Conservation (phyloP, 2,888 invertebrate genomes). For the Epinotia demarniana region DNA sequence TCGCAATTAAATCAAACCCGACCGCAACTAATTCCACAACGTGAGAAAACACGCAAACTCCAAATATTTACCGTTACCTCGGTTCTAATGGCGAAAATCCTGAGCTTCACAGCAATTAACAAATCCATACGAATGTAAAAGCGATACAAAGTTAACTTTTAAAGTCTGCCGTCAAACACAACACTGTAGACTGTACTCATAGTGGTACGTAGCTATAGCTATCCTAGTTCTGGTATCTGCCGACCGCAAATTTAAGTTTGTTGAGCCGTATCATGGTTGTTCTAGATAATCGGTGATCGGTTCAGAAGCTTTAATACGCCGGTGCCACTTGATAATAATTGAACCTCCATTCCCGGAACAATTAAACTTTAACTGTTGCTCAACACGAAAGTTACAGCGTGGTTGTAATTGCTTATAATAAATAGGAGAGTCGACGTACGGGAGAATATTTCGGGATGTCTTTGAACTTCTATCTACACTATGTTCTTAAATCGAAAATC, state of each 20-base stretch:
- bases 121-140: constrained; percentile 23
- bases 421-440: constrained; percentile 17
- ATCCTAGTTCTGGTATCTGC: neutral
- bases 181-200: neutral
- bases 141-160: constrained; percentile 13
- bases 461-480: constrained; percentile 23
- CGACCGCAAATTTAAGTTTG: constrained; percentile 14
- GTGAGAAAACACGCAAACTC: constrained; percentile 70
- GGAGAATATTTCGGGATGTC: constrained; percentile 9
- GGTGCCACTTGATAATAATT: constrained; percentile 67
- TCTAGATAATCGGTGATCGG: constrained; percentile 70
- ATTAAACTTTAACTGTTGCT: constrained; percentile 55
- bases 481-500: neutral
- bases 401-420: constrained; percentile 36
- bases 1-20: constrained; percentile 51
- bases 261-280: constrained; percentile 73
- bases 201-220: neutral
- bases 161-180: constrained; percentile 1
- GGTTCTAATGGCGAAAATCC: constrained; percentile 59
- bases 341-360: constrained; percentile 53
- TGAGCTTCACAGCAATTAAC: constrained; percentile 30
- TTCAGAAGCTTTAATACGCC: constrained; percentile 73
- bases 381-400: constrained; percentile 54
- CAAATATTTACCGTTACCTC: constrained; percentile 69
- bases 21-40: constrained; percentile 65